Evolutionary conservation across 1,140 invertebrate genomes (phyloP), one percentile per base, ranked within the genome.

Genomic region (Aporrectodea caliginosa): DNA sequence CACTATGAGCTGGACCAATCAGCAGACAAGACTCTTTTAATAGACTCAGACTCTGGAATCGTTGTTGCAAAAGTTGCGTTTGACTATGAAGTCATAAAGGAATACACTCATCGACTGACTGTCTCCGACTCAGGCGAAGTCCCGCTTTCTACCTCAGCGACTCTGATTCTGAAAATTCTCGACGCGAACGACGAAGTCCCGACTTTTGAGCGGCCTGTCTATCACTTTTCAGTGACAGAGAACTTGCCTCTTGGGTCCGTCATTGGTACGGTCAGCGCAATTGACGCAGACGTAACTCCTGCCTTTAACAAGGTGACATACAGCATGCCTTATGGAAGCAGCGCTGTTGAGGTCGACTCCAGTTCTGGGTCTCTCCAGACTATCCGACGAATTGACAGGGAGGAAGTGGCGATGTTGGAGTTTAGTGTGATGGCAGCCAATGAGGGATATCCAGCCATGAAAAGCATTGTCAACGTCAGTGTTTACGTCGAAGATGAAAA

Each of bases 401-500:
- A 82, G 68, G 43, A 74, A 14, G 22, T 33, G 69, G 16, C 73
- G 0, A 35, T 69, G 14, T 80, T 80, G 32, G 32, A 73, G 22
- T 73, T 80, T 22, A 31, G 29, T 22, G 79, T 80, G 6, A 58
- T 80, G 32, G 81, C 81, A 16, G 34, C 71, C 16, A 73, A 80
- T 43, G 27, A 33, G 16, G 81, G 81, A n/a, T 33, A 32, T 1
- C 27, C 74, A 22, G 68, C 22, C 29, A 27, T 70, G 27, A 31
- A 68, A 29, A 79, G 31, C 16, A 69, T 27, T 12, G 74, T 78
- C 35, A 76, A 82, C 76, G 86, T 86, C 6, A 85, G 80, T 0
- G 81, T 87, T 1, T 81, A 78, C 12, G 83, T 88, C 1, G 69
- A 81, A 27, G 87, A 88, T 77, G 81, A 84, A n/a, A 87, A 87